Evolutionary conservation across 2,113 vertebrate species (phyloP), one percentile per base, ranked within the genome.

Genomic region (Copsychus sechellarum): DNA sequence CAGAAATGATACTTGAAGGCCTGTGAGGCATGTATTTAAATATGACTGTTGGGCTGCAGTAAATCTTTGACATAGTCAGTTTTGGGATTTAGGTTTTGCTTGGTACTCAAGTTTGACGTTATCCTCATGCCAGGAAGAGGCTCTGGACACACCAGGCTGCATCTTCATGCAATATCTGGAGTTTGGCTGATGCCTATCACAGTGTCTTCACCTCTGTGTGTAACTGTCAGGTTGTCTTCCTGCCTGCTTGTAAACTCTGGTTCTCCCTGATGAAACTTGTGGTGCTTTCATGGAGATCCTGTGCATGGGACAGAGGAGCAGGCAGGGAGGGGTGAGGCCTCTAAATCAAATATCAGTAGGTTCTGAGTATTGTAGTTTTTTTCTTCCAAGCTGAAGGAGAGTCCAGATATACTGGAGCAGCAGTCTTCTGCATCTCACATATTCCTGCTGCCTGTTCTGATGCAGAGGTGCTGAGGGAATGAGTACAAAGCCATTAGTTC

Each of bases 341-440:
- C 42, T 56, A 5, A 62, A n/a, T 9, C 0, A 0, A 69, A 28
- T 82, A 20, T 40, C 9, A 58, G 25, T 45, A 56, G 21, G 6
- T 83, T 79, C 48, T 87, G 36, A 78, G 28, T 13, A 12, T n/a
- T 61, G 2, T 25, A 6, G 58, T 4, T 38, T 60, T 48, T 36
- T 57, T 33, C 23, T 19, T 6, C 36, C 53, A 22, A 89, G 22
- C 31, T 84, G 62, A 26, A 67, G 11, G 9, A 13, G 20, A 56
- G 12, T 51, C 7, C 16, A 48, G 0, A 9, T 56, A 11, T 14
- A 12, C 29, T 65, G 50, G 16, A 72, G 33, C 45, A 56, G 20
- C 19, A 71, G 25, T 67, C 15, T 42, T 76, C 78, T 65, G 23
- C 12, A 28, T 66, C 72, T 83, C 40, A 20, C 10, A 0, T 81